Base-by-base conservation (phyloP, 92 coral and sea anemone species). In the Siderastrea siderea region DNA sequence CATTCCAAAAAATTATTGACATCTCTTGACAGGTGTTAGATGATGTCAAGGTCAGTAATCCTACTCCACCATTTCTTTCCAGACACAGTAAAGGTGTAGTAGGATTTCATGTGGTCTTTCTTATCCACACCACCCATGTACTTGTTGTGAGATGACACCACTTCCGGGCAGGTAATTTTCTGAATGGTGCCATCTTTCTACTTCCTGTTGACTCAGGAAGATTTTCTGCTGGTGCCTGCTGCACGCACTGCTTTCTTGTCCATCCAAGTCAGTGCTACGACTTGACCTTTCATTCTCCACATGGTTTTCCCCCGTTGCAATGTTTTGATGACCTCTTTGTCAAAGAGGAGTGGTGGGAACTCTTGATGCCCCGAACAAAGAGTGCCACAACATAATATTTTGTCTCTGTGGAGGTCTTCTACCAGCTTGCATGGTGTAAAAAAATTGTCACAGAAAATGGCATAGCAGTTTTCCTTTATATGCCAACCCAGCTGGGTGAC, bases 61-160 rank as follows among this genome's bases (percentile, higher is more conserved):
- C 88, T 82, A 2, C 54, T 52, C 89, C 88, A 89, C 92, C 89
- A 89, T 19, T 75, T 89, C 70, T 76, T 88, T 66, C 88, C 88
- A 51, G 77, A 1, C 46, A 75, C 79, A 0, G 88, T 79, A 60
- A 87, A 87, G 55, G 79, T 17, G 68, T 82, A 82, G 61, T 81
- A 87, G 3, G 94, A 91, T 45, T 72, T 71, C 91, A 90, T 90
- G 55, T 86, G 90, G 47, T 90, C 79, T 80, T 90, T 90, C 45
- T 7, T 45, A 26, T 86, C 93, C 26, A 90, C 93, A 67, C 91
- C 93, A 46, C 84, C 93, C 88, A 90, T 73, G 74, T 74, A 76
- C 14, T 52, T 50, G 43, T 80, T 86, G 76, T 86, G 80, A 38
- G 38, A 45, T 48, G 83, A 14, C 9, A 53, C 62, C 45, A 82